Conservation (phyloP, 2,113 vertebrate genomes). For the Mormoops blainvillei region DNA sequence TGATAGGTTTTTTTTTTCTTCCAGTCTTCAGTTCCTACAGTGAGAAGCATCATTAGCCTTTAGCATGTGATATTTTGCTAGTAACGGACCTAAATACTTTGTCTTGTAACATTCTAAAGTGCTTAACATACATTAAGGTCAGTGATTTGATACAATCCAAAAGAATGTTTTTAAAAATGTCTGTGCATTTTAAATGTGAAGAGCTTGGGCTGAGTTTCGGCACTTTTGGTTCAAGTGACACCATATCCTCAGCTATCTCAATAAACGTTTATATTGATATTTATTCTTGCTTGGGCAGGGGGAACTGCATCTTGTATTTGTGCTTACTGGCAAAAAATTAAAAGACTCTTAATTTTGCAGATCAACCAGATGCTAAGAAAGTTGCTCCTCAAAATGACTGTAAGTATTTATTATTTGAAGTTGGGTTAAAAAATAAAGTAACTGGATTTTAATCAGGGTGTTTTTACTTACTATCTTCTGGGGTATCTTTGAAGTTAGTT, state of each 20-base stretch:
- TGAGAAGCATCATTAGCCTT: conserved; percentile 88
- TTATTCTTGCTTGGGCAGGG: conserved; percentile 18
- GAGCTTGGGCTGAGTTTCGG: conserved; percentile 66
- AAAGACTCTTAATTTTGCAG: conserved; percentile 86
- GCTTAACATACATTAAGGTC: conserved; percentile 62
- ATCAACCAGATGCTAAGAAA: conserved; percentile 99
- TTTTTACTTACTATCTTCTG: conserved; percentile 58
- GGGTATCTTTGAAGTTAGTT: conserved; percentile 3
- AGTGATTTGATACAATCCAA: conserved; percentile 71
- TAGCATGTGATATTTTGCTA: conserved; percentile 70
- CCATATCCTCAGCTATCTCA: conserved; percentile 71
- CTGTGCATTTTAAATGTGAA: conserved; percentile 74
- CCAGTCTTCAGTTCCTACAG: conserved; percentile 66
- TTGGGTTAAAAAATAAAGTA: conserved; percentile 44
- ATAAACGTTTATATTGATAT: conserved; percentile 24
- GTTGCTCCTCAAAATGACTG: conserved; percentile 95
- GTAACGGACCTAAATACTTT: conserved; percentile 73
- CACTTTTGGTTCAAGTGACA: conserved; percentile 74
- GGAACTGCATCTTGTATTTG: conserved; percentile 66
- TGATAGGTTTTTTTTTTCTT: conserved; percentile 66
- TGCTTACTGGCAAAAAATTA: conserved; percentile 62
- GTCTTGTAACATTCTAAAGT: conserved; percentile 62
- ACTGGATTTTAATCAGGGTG: conserved; percentile 42
- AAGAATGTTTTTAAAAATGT: conserved; percentile 67
- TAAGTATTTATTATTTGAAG: conserved; percentile 83